These are phyloP conservation scores for Lacerta viridis DNA, from an alignment of 2,797 vertebrate species.

Conservation along the genomic window DNA sequence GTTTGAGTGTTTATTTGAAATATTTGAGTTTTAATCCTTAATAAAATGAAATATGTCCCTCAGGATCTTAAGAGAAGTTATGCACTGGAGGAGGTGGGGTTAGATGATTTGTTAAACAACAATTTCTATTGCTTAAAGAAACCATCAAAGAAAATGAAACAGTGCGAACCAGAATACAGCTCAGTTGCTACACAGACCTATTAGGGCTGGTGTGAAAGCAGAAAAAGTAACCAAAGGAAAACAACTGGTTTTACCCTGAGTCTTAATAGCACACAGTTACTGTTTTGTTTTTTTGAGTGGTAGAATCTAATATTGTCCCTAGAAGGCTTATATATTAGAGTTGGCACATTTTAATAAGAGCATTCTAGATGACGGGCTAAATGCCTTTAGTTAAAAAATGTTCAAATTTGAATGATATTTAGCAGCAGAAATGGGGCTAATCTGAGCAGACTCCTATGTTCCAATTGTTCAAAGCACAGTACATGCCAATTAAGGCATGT, in stretches of 20 bases:
- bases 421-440: conserved; percentile 8
- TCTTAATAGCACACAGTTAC: not conserved
- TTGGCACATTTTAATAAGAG: not conserved
- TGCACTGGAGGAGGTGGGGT: not conserved
- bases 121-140: conserved; percentile 5
- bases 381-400: not conserved
- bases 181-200: not conserved
- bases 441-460: not conserved
- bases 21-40: conserved; percentile 10
- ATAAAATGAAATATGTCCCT: not conserved
- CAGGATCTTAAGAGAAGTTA: not conserved
- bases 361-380: conserved; percentile 23
- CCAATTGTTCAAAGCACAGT: conserved; percentile 16
- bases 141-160: not conserved
- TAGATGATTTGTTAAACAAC: not conserved
- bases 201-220: not conserved
- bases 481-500: conserved; percentile 22
- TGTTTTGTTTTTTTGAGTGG: not conserved
- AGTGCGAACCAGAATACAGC: not conserved
- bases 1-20: not conserved
- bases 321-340: conserved; percentile 15
- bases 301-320: not conserved
- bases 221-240: not conserved
- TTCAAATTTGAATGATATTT: conserved; percentile 6
- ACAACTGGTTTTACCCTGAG: not conserved